Conservation (phyloP, 1,140 invertebrate species). For the Magallana ariakensis region DNA sequence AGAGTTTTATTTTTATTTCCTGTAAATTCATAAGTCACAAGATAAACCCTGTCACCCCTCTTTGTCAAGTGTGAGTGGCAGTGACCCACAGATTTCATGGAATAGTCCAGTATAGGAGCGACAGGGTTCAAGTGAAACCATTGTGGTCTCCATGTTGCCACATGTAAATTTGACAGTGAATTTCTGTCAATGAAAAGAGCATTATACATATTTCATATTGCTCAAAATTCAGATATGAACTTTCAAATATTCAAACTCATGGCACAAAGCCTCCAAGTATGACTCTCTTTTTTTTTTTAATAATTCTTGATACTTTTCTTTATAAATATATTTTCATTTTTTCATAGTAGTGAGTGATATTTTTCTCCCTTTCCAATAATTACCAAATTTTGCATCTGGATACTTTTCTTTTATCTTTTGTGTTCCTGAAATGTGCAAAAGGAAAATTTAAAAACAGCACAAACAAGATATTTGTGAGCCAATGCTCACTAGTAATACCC, state of each 20-base stretch:
- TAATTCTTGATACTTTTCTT: too few species aligned
- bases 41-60: conserved; percentile 36
- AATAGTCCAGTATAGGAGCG: conserved; percentile 5
- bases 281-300: too few species aligned
- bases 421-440: background rate
- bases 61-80: background rate
- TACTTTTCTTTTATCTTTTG: conserved; percentile 41
- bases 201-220: conserved; percentile 23
- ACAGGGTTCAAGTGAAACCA: conserved; percentile 38
- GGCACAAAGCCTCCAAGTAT: background rate
- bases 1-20: conserved; percentile 45
- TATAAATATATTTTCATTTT: too few species aligned
- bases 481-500: too few species aligned
- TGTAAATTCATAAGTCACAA: conserved; percentile 40
- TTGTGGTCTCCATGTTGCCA: conserved; percentile 4
- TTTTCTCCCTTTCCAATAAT: background rate
- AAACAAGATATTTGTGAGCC: too few species aligned
- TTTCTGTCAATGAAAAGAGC: conserved; percentile 31
- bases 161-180: background rate
- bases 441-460: background rate
- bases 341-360: too few species aligned
- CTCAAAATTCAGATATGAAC: background rate
- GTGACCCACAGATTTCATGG: background rate
- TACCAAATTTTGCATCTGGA: conserved; percentile 43
- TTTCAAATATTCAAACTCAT: background rate